phyloP scores from a whole-genome alignment of 2,888 invertebrate species.

The Caenorhabditis drosophilae region DNA sequence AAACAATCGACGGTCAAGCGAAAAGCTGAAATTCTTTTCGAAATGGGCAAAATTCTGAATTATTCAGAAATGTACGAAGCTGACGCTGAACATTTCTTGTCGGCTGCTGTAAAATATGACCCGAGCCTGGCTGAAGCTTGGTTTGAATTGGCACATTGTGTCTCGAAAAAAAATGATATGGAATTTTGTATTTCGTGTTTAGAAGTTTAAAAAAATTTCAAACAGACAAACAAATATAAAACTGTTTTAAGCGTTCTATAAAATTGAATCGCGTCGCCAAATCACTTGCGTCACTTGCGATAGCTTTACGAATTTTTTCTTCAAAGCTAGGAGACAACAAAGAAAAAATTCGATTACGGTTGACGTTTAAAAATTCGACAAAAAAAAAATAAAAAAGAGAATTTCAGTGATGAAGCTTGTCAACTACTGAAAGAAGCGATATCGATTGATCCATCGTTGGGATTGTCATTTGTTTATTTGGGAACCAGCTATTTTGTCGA shows the following conservation, averaged over 20 bases:
- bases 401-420: slow-evolving; percentile 20
- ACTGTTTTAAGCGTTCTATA: slow-evolving; percentile 5
- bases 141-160: slow-evolving; percentile 27
- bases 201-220: slow-evolving; percentile 4
- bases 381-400: too few relatives aligned
- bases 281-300: slow-evolving; percentile 12
- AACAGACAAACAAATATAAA: slow-evolving; percentile 1
- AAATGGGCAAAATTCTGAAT: background rate
- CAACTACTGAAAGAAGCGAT: slow-evolving; percentile 22
- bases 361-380: too few relatives aligned
- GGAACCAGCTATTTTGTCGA: slow-evolving; percentile 23
- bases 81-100: slow-evolving; percentile 6
- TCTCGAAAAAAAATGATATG: slow-evolving; percentile 14
- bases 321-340: slow-evolving; percentile 7
- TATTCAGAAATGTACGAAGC: slow-evolving; percentile 3
- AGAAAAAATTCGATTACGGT: slow-evolving; percentile 1
- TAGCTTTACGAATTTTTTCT: slow-evolving; percentile 15
- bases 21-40: background rate
- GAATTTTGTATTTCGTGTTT: slow-evolving; percentile 15
- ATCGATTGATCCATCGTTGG: slow-evolving; percentile 8
- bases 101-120: slow-evolving; percentile 12
- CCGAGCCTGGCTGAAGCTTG: slow-evolving; percentile 20
- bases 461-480: slow-evolving; percentile 18
- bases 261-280: slow-evolving; percentile 9
- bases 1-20: too few relatives aligned